Conservation (phyloP, 64 coral and sea anemone genomes). For the Pocillopora damicornis region DNA sequence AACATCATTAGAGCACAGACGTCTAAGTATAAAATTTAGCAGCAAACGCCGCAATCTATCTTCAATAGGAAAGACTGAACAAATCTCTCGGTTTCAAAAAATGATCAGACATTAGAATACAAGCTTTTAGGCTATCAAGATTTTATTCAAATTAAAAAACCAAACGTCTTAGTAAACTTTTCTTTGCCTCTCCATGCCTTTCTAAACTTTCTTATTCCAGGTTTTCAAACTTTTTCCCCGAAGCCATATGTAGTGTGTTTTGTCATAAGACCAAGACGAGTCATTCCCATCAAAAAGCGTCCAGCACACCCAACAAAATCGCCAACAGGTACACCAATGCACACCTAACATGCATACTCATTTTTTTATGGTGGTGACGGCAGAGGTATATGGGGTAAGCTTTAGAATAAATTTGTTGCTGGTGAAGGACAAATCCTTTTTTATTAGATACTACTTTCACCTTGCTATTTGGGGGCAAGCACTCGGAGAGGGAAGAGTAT, state of each 20-base stretch:
- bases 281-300: not conserved
- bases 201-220: conserved; percentile 2
- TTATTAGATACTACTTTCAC: too few relatives aligned
- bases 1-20: too few relatives aligned
- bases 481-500: too few relatives aligned
- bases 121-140: not conserved
- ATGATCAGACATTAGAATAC: too few relatives aligned
- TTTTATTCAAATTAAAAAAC: not conserved
- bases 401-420: not conserved
- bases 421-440: not conserved
- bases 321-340: not conserved
- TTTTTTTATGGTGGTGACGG: not conserved
- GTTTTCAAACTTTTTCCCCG: not conserved
- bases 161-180: not conserved
- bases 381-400: not conserved
- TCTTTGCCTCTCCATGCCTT: not conserved
- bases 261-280: not conserved
- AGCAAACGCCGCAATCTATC: too few relatives aligned
- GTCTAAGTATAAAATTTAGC: too few relatives aligned
- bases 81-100: too few relatives aligned
- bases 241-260: conserved; percentile 13
- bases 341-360: not conserved
- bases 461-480: too few relatives aligned
- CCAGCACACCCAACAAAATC: not conserved
- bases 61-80: too few relatives aligned